Percentiles rank a stretch among this genome's conserved stretches.
Evolutionary conservation across 1,140 invertebrate species (phyloP).

Genomic region (Trialeurodes vaporariorum): DNA sequence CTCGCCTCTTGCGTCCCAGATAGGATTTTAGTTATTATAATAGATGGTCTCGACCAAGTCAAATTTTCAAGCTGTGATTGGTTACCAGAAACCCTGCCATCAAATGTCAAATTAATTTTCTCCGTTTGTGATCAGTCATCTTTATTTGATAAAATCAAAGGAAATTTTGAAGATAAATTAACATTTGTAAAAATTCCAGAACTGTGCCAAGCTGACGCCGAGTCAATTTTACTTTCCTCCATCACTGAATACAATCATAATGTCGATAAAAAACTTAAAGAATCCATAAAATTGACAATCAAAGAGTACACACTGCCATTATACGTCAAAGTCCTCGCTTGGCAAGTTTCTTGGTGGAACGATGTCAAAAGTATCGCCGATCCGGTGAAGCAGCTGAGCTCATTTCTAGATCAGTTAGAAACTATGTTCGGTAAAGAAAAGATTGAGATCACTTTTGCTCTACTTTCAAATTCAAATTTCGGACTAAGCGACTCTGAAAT

Average conservation of each 20-base stretch:
- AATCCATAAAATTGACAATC: conserved; percentile 43
- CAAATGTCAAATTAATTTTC: conserved; percentile 56
- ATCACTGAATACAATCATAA: conserved; percentile 49
- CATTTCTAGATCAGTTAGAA: conserved; percentile 52
- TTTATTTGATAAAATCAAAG: conserved; percentile 35
- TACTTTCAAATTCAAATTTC: conserved; percentile 52
- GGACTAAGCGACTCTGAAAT: conserved; percentile 63
- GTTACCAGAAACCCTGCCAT: conserved; percentile 52
- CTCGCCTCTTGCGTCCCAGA: conserved; percentile 41
- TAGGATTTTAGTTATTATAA: conserved; percentile 48
- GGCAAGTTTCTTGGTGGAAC: conserved; percentile 49
- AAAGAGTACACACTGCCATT: conserved; percentile 50
- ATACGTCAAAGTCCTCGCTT: conserved; percentile 53
- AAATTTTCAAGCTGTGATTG: conserved; percentile 38
- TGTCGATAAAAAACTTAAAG: conserved; percentile 45
- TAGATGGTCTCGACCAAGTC: conserved; percentile 60
- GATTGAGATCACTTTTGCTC: conserved; percentile 45
- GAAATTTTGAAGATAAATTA: conserved; percentile 31
- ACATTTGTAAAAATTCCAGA: conserved; percentile 33
- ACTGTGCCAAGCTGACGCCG: conserved; percentile 38
- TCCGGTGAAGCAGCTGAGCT: conserved; percentile 43
- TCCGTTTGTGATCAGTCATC: conserved; percentile 47
- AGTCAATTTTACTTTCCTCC: conserved; percentile 40
- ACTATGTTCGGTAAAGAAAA: conserved; percentile 46
- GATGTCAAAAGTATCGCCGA: conserved; percentile 39